phyloP scores from a whole-genome alignment of 2,797 vertebrate species.

The Passerculus sandwichensis region DNA sequence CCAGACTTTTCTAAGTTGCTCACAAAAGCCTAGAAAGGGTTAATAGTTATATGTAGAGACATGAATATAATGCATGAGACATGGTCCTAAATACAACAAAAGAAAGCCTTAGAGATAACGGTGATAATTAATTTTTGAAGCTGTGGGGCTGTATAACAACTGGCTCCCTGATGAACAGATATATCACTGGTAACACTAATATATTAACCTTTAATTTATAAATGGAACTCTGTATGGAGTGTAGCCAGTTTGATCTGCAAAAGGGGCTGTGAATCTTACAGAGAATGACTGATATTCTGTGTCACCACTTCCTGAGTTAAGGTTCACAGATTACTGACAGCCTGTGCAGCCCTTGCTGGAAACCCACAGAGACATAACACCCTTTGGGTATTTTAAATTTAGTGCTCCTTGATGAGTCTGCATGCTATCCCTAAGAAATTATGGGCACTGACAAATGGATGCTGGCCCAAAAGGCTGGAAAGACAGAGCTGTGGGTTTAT shows the following conservation, averaged over 20 bases:
- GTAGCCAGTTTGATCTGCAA: constrained; percentile 42
- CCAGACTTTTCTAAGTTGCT: background rate
- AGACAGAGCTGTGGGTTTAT: background rate
- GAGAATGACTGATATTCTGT: background rate
- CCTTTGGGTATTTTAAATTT: constrained; percentile 2
- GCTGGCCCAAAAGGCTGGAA: background rate
- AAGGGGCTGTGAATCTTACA: constrained; percentile 19
- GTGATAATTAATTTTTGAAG: constrained; percentile 42
- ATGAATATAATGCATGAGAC: background rate
- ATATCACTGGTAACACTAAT: constrained; percentile 21
- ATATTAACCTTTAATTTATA: constrained; percentile 56
- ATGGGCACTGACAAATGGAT: background rate
- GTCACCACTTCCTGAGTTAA: background rate
- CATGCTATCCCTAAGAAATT: background rate
- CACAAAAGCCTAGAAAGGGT: background rate
- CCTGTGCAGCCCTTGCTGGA: background rate
- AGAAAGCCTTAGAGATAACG: background rate
- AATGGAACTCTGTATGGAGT: constrained; percentile 5
- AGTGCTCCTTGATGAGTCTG: background rate
- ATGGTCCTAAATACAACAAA: background rate
- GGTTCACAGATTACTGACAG: constrained; percentile 30
- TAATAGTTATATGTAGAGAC: background rate
- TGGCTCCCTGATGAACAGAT: constrained; percentile 2
- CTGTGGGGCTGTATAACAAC: background rate
- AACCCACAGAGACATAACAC: background rate